These are phyloP conservation scores for Montipora efflorescens DNA, from an alignment of 64 coral and sea anemone species.

Conservation along the genomic window DNA sequence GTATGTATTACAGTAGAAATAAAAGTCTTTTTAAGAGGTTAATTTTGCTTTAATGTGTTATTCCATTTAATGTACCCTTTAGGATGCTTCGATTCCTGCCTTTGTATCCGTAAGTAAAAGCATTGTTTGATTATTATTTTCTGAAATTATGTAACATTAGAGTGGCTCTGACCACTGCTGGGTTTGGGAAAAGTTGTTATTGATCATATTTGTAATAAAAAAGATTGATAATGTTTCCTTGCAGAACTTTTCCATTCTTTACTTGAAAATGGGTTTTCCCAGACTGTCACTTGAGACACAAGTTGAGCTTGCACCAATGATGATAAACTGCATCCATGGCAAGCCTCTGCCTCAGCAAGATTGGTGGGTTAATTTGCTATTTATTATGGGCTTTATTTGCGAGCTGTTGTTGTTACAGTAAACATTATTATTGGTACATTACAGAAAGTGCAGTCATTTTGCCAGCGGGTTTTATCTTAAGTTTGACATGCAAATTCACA, in stretches of 20 bases:
- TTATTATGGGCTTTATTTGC: too few relatives aligned
- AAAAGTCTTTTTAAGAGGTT: background rate
- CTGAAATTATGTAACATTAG: too few relatives aligned
- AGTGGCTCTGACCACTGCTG: too few relatives aligned
- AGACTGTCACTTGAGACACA: slow-evolving; percentile 72
- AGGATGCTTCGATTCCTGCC: slow-evolving; percentile 69
- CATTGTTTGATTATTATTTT: background rate
- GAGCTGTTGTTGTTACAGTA: too few relatives aligned
- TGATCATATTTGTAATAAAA: too few relatives aligned
- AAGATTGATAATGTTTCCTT: background rate
- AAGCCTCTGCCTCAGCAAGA: slow-evolving; percentile 90
- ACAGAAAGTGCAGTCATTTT: too few relatives aligned
- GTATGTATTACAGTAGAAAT: too few relatives aligned
- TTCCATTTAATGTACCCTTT: background rate
- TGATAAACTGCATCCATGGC: slow-evolving; percentile 66
- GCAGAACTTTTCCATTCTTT: slow-evolving; percentile 94
- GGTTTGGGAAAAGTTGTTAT: too few relatives aligned
- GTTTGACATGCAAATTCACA: too few relatives aligned
- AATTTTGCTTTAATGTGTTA: background rate
- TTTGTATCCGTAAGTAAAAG: slow-evolving; percentile 86
- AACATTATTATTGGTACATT: too few relatives aligned
- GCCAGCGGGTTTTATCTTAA: too few relatives aligned
- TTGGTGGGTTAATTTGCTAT: slow-evolving; percentile 60
- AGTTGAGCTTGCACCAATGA: slow-evolving; percentile 70
- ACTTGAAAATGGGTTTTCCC: slow-evolving; percentile 93